Percentiles rank a stretch among this genome's conserved stretches.
These are phyloP conservation scores for Drosophila algonquin DNA, from an alignment of 2,888 invertebrate genomes.

Conservation along the genomic window DNA sequence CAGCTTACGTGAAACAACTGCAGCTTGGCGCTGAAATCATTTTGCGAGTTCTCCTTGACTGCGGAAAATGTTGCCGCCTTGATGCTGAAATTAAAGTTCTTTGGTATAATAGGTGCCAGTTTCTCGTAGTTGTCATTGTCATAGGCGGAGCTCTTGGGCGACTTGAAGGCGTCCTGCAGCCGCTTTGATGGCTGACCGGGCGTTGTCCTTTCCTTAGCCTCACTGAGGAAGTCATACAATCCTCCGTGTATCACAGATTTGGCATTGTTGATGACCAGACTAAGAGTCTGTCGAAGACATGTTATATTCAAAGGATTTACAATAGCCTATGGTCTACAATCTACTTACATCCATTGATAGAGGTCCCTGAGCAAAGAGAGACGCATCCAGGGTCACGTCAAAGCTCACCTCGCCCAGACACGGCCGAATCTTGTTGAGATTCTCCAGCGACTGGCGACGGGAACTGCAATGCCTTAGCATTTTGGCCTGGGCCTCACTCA, in stretches of 20 bases:
- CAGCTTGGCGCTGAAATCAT: conserved; percentile 89
- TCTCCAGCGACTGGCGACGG: conserved; percentile 82
- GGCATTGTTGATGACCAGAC: conserved; percentile 84
- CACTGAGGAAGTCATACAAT: conserved; percentile 84
- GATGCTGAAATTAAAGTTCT: conserved; percentile 90
- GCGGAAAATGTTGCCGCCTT: conserved; percentile 89
- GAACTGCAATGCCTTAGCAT: conserved; percentile 82
- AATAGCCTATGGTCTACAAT: not conserved
- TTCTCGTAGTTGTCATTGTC: conserved; percentile 86
- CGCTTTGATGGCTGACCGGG: conserved; percentile 48
- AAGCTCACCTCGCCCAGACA: conserved; percentile 90
- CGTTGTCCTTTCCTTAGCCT: conserved; percentile 82
- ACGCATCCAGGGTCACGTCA: conserved; percentile 90
- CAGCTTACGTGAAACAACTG: conserved; percentile 87
- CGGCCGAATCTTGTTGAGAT: conserved; percentile 85
- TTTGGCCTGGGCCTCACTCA: conserved; percentile 87
- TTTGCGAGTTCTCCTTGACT: conserved; percentile 88
- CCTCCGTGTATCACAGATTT: conserved; percentile 85
- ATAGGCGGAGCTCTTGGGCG: conserved; percentile 54
- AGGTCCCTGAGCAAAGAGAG: conserved; percentile 92
- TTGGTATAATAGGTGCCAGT: conserved; percentile 91
- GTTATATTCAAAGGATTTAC: no score
- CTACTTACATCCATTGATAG: conserved; percentile 90
- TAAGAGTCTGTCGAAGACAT: conserved; percentile 79
- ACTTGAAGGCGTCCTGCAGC: conserved; percentile 27